Evolutionary conservation across 2,113 vertebrate genomes (phyloP).

Genomic region (Tiliqua scincoides): DNA sequence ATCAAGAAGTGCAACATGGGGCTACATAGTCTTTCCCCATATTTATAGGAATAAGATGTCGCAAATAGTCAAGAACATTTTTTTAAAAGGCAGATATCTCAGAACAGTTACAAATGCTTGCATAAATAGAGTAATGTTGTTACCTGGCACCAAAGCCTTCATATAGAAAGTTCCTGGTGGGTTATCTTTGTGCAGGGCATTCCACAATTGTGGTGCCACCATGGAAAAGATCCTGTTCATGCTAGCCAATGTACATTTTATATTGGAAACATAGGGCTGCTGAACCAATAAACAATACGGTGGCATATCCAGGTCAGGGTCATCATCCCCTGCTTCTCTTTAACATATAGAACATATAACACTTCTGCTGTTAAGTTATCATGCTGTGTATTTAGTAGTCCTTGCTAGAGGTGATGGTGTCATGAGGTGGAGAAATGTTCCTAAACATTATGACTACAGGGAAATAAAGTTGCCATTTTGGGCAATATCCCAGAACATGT

Average conservation of each 20-base stretch:
- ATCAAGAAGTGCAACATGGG: not conserved
- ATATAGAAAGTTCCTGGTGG: not conserved
- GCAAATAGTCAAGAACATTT: not conserved
- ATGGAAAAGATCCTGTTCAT: not conserved
- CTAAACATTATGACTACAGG: not conserved
- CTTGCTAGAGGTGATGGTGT: not conserved
- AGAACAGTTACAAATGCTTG: not conserved
- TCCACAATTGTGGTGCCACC: not conserved
- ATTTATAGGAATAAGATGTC: not conserved
- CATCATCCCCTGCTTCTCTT: too few species aligned
- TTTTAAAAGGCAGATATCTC: not conserved
- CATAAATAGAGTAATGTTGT: not conserved
- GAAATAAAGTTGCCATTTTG: not conserved
- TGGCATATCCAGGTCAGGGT: not conserved
- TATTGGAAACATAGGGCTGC: not conserved
- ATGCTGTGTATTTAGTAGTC: not conserved
- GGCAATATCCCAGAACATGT: slow-evolving; percentile 1
- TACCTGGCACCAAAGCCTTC: not conserved
- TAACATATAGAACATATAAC: not conserved
- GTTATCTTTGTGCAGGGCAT: not conserved
- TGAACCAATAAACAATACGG: not conserved
- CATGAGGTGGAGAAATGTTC: not conserved
- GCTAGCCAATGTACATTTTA: not conserved
- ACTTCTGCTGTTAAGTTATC: not conserved
- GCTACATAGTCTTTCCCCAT: not conserved